Evolutionary conservation across 2,888 invertebrate species (phyloP).

Genomic region (Lasioglossum malachurum): DNA sequence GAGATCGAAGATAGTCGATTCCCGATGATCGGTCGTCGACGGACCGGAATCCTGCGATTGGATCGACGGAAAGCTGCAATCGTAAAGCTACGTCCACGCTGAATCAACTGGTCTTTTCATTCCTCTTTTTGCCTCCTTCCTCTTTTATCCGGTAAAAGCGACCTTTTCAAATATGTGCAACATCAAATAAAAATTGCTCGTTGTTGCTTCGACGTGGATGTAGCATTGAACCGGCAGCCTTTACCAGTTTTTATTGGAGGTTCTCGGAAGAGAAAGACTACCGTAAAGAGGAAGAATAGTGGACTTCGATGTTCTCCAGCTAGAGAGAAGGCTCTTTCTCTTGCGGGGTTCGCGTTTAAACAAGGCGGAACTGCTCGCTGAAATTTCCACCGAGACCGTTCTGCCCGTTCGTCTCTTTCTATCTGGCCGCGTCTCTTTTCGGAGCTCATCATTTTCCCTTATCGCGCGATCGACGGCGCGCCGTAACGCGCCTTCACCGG

Average conservation of each 20-base stretch:
- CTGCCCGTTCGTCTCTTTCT: constrained; percentile 14
- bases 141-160: too few relatives aligned
- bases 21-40: background rate
- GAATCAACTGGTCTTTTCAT: too few relatives aligned
- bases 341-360: background rate
- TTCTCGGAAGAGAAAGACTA: background rate
- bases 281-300: background rate
- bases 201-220: background rate
- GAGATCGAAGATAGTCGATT: background rate
- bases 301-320: background rate
- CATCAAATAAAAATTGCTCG: background rate
- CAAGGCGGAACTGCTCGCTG: constrained; percentile 43
- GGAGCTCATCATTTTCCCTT: constrained; percentile 57
- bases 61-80: background rate
- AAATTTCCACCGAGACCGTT: constrained; percentile 33
- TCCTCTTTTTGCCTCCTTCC: too few relatives aligned
- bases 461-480: constrained; percentile 58
- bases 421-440: constrained; percentile 46
- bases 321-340: constrained; percentile 1
- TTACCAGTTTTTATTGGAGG: background rate
- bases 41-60: too few relatives aligned
- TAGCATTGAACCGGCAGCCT: too few relatives aligned
- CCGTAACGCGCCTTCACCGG: constrained; percentile 61
- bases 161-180: too few relatives aligned
- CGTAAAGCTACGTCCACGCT: too few relatives aligned